Evolutionary conservation across 2,797 vertebrate genomes (phyloP).

Genomic region (Triplophysa yarkandensis): DNA sequence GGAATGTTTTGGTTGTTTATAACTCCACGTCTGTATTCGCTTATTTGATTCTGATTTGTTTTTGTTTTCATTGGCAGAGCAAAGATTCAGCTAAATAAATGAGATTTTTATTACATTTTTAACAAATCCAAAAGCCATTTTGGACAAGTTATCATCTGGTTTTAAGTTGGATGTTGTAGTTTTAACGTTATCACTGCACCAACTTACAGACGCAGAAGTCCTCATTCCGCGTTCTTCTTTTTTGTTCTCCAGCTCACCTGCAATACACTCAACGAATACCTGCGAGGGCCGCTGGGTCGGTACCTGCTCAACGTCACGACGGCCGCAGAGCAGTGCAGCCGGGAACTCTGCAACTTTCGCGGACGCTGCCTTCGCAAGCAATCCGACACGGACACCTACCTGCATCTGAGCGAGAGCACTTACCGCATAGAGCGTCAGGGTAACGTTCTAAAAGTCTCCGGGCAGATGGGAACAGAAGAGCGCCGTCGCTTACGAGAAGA

Average conservation of each 20-base stretch:
- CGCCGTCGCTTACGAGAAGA: constrained; percentile 61
- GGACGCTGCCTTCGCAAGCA: constrained; percentile 77
- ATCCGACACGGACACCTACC: constrained; percentile 70
- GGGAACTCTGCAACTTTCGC: constrained; percentile 65
- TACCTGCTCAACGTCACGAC: constrained; percentile 81
- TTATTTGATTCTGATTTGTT: not conserved
- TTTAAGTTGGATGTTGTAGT: no score
- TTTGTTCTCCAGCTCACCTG: constrained; percentile 68
- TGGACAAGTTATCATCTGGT: not conserved
- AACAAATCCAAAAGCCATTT: no score
- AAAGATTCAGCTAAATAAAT: not conserved
- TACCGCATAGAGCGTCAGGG: constrained; percentile 69
- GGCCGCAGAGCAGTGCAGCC: constrained; percentile 78
- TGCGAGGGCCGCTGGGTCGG: constrained; percentile 71
- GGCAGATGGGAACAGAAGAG: constrained; percentile 64
- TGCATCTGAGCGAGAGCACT: constrained; percentile 74
- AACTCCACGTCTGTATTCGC: not conserved
- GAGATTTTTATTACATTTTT: not conserved
- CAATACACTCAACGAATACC: constrained; percentile 70
- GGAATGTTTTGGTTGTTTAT: constrained; percentile 3
- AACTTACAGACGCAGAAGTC: no score
- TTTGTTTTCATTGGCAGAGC: not conserved
- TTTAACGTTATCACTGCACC: no score
- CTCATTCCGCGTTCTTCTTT: not conserved
- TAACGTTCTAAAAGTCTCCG: constrained; percentile 65